These are phyloP conservation scores for Siniperca knerii DNA, from an alignment of 2,113 vertebrate species.

Conservation along the genomic window DNA sequence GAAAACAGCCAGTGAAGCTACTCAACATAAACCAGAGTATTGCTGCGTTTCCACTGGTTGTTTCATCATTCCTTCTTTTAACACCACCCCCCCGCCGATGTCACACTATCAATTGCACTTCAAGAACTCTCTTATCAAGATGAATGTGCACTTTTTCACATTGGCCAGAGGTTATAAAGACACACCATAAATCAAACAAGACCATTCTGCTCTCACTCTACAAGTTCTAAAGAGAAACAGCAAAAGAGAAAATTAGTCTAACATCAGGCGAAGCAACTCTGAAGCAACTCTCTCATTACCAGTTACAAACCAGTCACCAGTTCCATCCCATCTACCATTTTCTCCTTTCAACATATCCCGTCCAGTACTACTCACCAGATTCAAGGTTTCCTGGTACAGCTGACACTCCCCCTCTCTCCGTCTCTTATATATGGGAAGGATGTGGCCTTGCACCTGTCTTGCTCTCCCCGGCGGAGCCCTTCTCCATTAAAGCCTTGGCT, in stretches of 20 bases:
- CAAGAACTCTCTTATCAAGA: slow-evolving; percentile 35
- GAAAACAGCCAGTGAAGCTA: not conserved
- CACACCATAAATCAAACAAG: not conserved
- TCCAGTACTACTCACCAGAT: slow-evolving; percentile 22
- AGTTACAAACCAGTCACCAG: not conserved
- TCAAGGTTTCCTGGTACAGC: slow-evolving; percentile 27
- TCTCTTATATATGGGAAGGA: slow-evolving; percentile 32
- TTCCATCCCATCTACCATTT: not conserved
- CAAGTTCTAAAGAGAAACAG: not conserved
- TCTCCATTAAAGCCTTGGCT: slow-evolving; percentile 21
- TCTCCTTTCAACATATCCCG: not conserved
- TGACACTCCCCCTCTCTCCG: not conserved
- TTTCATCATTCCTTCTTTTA: slow-evolving; percentile 27
- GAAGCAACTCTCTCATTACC: slow-evolving; percentile 10
- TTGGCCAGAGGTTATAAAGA: slow-evolving; percentile 5
- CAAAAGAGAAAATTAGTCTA: too few species aligned
- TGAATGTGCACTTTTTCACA: not conserved
- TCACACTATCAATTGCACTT: slow-evolving; percentile 32
- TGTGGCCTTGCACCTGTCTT: slow-evolving; percentile 47
- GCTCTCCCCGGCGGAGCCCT: not conserved
- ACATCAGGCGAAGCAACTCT: too few species aligned
- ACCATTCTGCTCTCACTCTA: not conserved
- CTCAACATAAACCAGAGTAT: not conserved
- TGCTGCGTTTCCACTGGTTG: not conserved
- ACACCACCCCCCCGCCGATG: not conserved